Conservation (phyloP, 1,140 invertebrate species). For the Megalonaias nervosa region DNA sequence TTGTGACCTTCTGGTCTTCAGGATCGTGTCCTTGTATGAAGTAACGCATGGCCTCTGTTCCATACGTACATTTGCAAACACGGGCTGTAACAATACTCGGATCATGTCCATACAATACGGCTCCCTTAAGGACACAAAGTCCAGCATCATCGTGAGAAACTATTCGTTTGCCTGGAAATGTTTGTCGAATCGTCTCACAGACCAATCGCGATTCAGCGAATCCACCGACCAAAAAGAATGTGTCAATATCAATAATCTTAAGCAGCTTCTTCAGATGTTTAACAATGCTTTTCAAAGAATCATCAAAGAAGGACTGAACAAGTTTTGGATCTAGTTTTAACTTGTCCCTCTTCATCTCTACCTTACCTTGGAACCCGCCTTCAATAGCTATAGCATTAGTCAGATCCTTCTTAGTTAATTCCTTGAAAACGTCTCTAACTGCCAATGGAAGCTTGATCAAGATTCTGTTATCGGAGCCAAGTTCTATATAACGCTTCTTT, state of each 20-base stretch:
- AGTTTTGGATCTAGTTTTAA: constrained; percentile 12
- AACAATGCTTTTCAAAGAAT: constrained; percentile 9
- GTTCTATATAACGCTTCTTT: constrained; percentile 18
- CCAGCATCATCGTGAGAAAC: too few species aligned
- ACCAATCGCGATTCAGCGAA: constrained; percentile 17
- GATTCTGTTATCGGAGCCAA: constrained; percentile 2
- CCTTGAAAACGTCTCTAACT: not conserved
- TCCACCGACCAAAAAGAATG: constrained; percentile 11
- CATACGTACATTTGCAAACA: too few species aligned
- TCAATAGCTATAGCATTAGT: constrained; percentile 2
- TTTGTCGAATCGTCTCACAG: constrained; percentile 3
- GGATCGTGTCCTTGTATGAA: too few species aligned
- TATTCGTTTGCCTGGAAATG: not conserved
- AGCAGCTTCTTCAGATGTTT: constrained; percentile 10
- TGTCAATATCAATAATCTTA: not conserved
- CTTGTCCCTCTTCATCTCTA: constrained; percentile 19
- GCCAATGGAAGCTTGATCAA: constrained; percentile 15
- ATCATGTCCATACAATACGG: too few species aligned
- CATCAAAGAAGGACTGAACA: constrained; percentile 8
- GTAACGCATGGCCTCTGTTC: too few species aligned
- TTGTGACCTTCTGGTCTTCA: too few species aligned
- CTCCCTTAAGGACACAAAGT: too few species aligned
- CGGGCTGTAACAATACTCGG: too few species aligned
- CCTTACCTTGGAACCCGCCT: constrained; percentile 8
- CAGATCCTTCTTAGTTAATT: constrained; percentile 10